Evolutionary conservation across 2,797 vertebrate species (phyloP), one percentile per base, ranked within the genome.

Genomic region (Rhinogobio ventralis): DNA sequence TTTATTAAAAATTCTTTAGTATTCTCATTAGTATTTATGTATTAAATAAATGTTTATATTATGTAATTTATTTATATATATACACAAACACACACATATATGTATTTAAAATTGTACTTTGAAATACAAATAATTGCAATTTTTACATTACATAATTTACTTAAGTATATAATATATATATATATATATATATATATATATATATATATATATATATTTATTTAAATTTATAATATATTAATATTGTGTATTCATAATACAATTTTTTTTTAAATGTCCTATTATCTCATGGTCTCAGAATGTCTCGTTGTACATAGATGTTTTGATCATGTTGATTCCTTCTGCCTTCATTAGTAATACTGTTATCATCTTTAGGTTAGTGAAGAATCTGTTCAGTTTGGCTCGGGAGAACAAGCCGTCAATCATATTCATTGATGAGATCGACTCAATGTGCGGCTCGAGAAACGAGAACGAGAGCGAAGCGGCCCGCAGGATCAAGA

Each of bases 361-460:
- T 67, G 20, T 28, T 3, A 14, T 13, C 5, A 0, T 80, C 13
- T 86, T 2, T 90, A 99, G 98, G 90, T 92, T 99, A 75, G 98
- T 99, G 89, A 98, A 97, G 92, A 99, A 98, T 87, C 92, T 99
- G 33, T 99, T 99, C 82, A 97, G 97, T 88, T 89, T 99, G 91
- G 97, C 98, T 3, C 94, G 97, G 85, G 96, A 97, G 80, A 96
- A 98, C 92, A 99, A 99, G 73, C 98, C 98, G 0, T 98, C 98
- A 51, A 99, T 99, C 93, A 99, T 99, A 93, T 99, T 99, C 93
- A 99, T 99, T 0, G 98, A 99, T 0, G 98, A 99, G 91, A 97
- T 99, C 60, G 98, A 99, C 87, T 99, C 97, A 0, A 94, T 99
- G 83, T 99, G 98, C 0, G 97, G 98, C 85, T 99, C 98, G 39